Evolutionary conservation across 2,113 vertebrate genomes (phyloP), one percentile per base, ranked within the genome.

Genomic region (Myrmecobius fasciatus): DNA sequence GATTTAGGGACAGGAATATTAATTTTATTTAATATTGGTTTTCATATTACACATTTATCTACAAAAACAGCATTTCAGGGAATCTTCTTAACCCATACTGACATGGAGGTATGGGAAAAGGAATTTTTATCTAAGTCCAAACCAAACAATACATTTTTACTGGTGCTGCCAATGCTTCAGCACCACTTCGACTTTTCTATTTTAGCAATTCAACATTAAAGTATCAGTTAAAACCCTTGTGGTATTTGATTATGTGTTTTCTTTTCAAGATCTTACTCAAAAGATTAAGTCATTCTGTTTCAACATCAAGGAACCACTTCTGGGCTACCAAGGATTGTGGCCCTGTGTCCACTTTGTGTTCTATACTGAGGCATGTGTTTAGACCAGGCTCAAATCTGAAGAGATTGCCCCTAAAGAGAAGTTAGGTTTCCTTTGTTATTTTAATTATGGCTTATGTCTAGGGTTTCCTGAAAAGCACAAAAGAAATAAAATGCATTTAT

Each of bases 1-100:
- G 97, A 94, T 96, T 96, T 91, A 53, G 20, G 2, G 1, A 52
- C 95, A 97, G 94, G 24, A 17, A 0, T 96, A 95, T 94, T 95
- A 92, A 22, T n/a, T 67, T 96, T 96, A 54, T 92, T 90, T 90
- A 93, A 49, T 93, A 96, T 92, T 98, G 91, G 96, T 93, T 97
- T 98, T 98, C 91, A 97, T 96, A 97, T 96, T 0, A 96, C 96
- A 89, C 95, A 95, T 97, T 94, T 97, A 83, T 98, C 96, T 97
- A 97, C 92, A 48, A 97, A 96, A 92, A 89, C 94, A 97, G 93
- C 94, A 97, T 97, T 98, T 98, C 95, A 95, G 95, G 94, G 0
- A 22, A 75, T 52, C 89, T 60, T 96, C 25, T 48, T 25, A 49
- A 93, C 96, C 96, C 67, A 94, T 95, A 97, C 92, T 94, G 97